phyloP scores from a whole-genome alignment of 53 echinoderm and acorn worm genomes.

The Patiria pectinifera region DNA sequence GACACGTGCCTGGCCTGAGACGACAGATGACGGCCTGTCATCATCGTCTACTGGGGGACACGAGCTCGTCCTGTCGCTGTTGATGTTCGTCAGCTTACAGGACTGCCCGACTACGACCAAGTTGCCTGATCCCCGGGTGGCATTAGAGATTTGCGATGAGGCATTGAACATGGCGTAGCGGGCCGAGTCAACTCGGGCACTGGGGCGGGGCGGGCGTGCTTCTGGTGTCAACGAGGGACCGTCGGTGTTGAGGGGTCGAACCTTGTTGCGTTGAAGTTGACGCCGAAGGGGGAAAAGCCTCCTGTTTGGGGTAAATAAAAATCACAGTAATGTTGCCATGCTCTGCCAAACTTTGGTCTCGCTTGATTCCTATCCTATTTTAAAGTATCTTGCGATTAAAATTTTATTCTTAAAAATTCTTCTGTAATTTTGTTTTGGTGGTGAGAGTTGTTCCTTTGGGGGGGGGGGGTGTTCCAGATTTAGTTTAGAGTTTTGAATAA shows the following conservation, averaged over 20 bases:
- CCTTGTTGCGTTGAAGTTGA: slow-evolving; percentile 1
- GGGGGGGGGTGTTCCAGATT: neutral
- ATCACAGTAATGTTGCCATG: neutral
- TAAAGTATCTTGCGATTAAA: too few species aligned
- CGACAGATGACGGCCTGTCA: slow-evolving; percentile 7
- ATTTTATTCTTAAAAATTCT: too few species aligned
- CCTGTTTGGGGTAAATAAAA: neutral
- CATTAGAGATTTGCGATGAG: neutral
- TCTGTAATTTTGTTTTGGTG: neutral
- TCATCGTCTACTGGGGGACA: neutral
- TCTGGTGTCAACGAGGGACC: neutral
- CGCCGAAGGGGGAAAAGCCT: slow-evolving; percentile 30
- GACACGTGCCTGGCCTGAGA: neutral
- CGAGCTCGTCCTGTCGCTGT: slow-evolving; percentile 6
- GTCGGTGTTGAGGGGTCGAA: neutral
- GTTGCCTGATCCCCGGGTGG: neutral
- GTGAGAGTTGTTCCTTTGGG: neutral
- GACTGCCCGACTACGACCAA: slow-evolving; percentile 2
- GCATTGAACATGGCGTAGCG: neutral
- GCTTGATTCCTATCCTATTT: neutral
- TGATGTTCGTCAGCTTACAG: neutral
- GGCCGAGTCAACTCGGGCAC: slow-evolving; percentile 16
- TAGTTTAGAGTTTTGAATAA: neutral
- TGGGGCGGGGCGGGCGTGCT: slow-evolving; percentile 3
- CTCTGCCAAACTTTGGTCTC: too few species aligned